Evolutionary conservation across 2,888 invertebrate genomes (phyloP), one percentile per base, ranked within the genome.

Genomic region (Lepas anatifera): DNA sequence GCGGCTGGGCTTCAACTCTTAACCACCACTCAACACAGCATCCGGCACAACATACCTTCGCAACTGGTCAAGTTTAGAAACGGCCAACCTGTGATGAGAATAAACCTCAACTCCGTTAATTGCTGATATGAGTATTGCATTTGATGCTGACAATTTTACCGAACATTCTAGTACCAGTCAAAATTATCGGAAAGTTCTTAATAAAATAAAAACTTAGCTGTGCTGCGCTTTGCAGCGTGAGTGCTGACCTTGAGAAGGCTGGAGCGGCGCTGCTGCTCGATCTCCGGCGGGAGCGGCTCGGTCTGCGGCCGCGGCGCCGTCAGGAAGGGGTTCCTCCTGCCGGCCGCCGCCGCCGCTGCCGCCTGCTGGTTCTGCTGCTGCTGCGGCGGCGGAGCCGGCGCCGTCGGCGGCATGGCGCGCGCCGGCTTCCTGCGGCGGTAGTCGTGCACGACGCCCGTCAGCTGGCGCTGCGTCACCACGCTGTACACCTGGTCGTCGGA

Each of bases 181-280:
- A n/a, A n/a, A n/a, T n/a, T n/a, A n/a, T n/a, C n/a, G 41, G 41
- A 41, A 41, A 2, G 11, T 1, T 13, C 4, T 10, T 16, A 41
- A 41, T 16, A 41, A 41, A 41, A 41, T 41, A 41, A 41, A 41
- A 16, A 41, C 41, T 13, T 1, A 41, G 41, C 41, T 41, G 16
- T 41, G 41, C 46, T 32, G 39, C 18, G n/a, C n/a, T n/a, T n/a
- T n/a, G n/a, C 66, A 63, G 70, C 22, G 35, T 11, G 27, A 13
- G 11, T 27, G 25, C 78, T 79, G 81, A 89, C 94, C 84, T 90
- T 93, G 74, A 88, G 86, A 72, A 92, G 89, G 76, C 92, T 92
- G 67, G 87, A 83, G 69, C 87, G 85, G 75, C 91, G 85, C 77
- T 93, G 92, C 75, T 89, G 88, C 76, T 91, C 90, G 70, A 93